Base-by-base conservation (phyloP, 2,797 vertebrate species). In the Tiaroga cobitis region DNA sequence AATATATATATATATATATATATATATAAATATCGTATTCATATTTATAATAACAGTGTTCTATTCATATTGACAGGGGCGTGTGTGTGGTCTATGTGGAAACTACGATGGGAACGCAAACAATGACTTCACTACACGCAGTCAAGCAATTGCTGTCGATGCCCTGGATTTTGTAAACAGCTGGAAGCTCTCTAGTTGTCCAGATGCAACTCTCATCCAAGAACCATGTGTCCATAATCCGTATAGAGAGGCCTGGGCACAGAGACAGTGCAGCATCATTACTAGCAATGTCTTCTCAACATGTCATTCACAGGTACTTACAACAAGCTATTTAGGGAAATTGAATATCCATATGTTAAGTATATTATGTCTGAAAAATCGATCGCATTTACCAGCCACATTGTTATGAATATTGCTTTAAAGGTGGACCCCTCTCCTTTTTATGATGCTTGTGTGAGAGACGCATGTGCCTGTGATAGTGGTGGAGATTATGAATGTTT, bases 401-500 rank as follows among this genome's bases (percentile, higher is more conserved):
- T 41, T 78, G 3, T 41, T 21, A 34, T 80, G 39, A 49, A 67
- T 67, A 68, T 68, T 51, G 41, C 79, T 65, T 91, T 87, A 32
- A 81, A 99, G 98, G 95, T 99, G 34, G 96, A 99, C 56, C 94
- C 97, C 69, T 91, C 92, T 86, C 94, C 93, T 75, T 99, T 96
- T 90, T 97, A 95, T 43, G 95, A 96, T 49, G 95, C 96, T n/a
- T 99, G 98, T 18, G 96, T 97, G 90, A 94, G 91, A 49, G 98
- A 99, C 2, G 92, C 97, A 0, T 97, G 96, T 56, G 97, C 97
- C 69, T 99, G 97, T 68, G 96, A 97, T 91, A 93, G 90, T 26
- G 97, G 97, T 87, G 97, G 97, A 90, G 96, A 98, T 85, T 94
- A 95, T 1, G 97, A 98, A 69, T 99, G 98, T 46, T 93, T 99